Base-by-base conservation (phyloP, 2,888 invertebrate species). In the Hirudinaria manillensis region DNA sequence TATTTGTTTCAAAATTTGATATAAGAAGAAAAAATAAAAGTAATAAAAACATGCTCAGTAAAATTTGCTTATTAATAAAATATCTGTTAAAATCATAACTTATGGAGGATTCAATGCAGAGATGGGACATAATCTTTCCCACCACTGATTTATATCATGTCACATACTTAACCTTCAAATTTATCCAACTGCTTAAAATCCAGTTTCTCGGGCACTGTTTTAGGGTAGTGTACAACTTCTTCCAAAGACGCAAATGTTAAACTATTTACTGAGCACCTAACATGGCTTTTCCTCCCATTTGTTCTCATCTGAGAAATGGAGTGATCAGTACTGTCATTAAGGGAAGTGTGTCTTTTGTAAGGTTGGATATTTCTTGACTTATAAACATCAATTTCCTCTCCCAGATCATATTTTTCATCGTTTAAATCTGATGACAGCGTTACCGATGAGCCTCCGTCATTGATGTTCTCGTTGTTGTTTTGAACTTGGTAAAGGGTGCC, bases 141-240 rank as follows among this genome's bases (percentile, higher is more conserved):
- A n/a, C n/a, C n/a, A n/a, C n/a, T n/a, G n/a, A 45, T 68, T 34
- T 34, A 34, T 10, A 4, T 16, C 3, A 19, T 34, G 13, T 29
- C 13, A 29, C 1, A 27, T 34, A 73, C n/a, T 34, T 51, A 65
- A 93, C 94, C 94, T 91, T 94, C 93, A 87, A 94, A 94, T 86
- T 93, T 93, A 86, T 94, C 92, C 85, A 91, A 92, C 78, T 92
- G 88, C 82, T 91, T 90, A 86, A 92, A 92, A 87, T 93, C 91
- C 81, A 93, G 88, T 86, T 93, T 93, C 84, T 92, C 92, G 3
- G 92, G 92, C 76, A 93, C 90, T 84, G 90, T 91, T 85, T 90
- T 90, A 56, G 92, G 91, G 80, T 89, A 89, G 56, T 88, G 86
- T 51, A 90, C 87, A 81, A 88, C 75, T 32, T 78, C 77, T n/a